Percentiles rank a stretch among this genome's conserved stretches.
Evolutionary conservation across 2,797 vertebrate genomes (phyloP).

Genomic region (Loris lydekkerianus): DNA sequence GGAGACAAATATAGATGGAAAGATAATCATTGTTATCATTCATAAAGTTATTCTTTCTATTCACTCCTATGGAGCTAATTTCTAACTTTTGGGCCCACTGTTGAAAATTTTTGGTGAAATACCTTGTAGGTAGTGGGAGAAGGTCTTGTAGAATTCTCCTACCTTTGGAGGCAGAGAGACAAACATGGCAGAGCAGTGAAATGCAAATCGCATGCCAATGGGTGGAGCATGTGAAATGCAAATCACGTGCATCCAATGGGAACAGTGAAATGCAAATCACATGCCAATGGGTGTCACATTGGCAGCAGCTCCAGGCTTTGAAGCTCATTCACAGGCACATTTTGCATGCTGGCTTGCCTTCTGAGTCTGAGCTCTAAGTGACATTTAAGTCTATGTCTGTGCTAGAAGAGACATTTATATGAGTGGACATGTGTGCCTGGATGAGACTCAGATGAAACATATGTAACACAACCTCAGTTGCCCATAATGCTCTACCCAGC

Average conservation of each 20-base stretch:
- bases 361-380: not conserved
- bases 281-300: not conserved
- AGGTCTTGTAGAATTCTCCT: not conserved
- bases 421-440: slow-evolving; percentile 25
- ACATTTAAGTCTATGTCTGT: not conserved
- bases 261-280: not conserved
- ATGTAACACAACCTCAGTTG: not conserved
- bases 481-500: not conserved
- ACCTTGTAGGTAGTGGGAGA: not conserved
- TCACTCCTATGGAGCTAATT: not conserved
- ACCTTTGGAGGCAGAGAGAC: not conserved
- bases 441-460: slow-evolving; percentile 37
- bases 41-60: slow-evolving; percentile 42
- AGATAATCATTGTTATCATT: not conserved
- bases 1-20: not conserved
- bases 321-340: slow-evolving; percentile 23
- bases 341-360: not conserved
- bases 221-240: not conserved
- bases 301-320: not conserved
- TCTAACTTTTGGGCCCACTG: slow-evolving; percentile 22
- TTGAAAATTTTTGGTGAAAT: slow-evolving; percentile 1
- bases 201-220: not conserved
- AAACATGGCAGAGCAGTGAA: not conserved
- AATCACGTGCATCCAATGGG: no score
- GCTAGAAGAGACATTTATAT: not conserved